Percentiles rank a stretch among this genome's conserved stretches.
Conservation (phyloP, 2,797 vertebrate species). For the Crossoptilon crossoptilon region DNA sequence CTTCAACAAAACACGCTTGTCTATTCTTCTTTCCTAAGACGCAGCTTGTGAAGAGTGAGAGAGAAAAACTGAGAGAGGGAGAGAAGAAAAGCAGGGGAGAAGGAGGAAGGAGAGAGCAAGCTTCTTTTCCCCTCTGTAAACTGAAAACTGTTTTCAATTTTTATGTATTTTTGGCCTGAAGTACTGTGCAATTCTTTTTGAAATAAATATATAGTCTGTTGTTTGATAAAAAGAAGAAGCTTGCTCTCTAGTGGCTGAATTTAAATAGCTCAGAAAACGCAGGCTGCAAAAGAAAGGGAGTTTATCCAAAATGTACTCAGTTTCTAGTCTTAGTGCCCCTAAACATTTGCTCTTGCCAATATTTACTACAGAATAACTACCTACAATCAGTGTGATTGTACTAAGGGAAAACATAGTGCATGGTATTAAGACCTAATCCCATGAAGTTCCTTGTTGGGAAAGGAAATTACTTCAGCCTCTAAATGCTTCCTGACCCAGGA, state of each 20-base stretch:
- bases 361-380: not conserved
- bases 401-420: not conserved
- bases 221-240: slow-evolving; percentile 84
- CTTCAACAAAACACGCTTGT: not conserved
- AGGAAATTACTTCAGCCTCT: not conserved
- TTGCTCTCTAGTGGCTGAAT: slow-evolving; percentile 87
- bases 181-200: slow-evolving; percentile 46
- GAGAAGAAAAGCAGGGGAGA: too few species aligned
- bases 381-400: not conserved
- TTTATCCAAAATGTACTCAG: not conserved
- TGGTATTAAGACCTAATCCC: not conserved
- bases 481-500: not conserved
- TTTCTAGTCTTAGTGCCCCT: not conserved
- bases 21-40: slow-evolving; percentile 8
- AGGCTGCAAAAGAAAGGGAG: slow-evolving; percentile 41
- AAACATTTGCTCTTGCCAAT: slow-evolving; percentile 22
- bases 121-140: slow-evolving; percentile 55
- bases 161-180: slow-evolving; percentile 64
- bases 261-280: slow-evolving; percentile 72
- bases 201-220: slow-evolving; percentile 50
- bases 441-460: not conserved
- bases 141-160: slow-evolving; percentile 50
- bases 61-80: not conserved
- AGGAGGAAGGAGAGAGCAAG: not conserved
- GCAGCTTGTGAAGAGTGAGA: not conserved